A percentile compares a stretch with the other conserved stretches of the same genome.
Conservation (phyloP, 2,113 vertebrate genomes). For the Otis tarda region DNA sequence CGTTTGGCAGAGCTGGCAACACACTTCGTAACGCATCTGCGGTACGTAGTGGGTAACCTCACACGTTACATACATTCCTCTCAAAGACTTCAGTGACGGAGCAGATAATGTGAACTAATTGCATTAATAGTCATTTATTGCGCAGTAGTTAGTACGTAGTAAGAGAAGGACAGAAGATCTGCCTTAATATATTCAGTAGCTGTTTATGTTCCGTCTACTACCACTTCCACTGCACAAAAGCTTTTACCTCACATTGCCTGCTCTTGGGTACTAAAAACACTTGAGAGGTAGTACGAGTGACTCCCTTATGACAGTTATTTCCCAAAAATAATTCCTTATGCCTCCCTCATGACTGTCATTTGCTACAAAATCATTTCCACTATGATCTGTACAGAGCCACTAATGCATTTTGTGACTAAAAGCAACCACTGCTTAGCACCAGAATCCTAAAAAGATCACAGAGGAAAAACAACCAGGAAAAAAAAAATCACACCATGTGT, state of each 20-base stretch:
- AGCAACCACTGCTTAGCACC: neutral
- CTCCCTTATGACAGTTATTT: slow-evolving; percentile 36
- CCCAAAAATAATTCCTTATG: slow-evolving; percentile 40
- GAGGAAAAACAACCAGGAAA: neutral
- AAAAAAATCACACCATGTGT: neutral
- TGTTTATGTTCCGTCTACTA: neutral
- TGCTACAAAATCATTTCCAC: slow-evolving; percentile 36
- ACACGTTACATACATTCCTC: neutral
- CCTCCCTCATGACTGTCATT: slow-evolving; percentile 31
- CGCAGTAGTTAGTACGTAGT: neutral
- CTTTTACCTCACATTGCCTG: slow-evolving; percentile 17
- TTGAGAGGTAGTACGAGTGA: neutral
- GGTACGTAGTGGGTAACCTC: neutral
- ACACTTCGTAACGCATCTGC: accelerated
- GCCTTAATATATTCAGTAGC: neutral
- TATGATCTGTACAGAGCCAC: neutral
- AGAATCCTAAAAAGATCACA: neutral
- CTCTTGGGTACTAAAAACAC: slow-evolving; percentile 8
- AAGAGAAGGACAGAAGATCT: neutral
- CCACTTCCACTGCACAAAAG: neutral
- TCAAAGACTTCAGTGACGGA: neutral
- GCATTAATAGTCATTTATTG: neutral
- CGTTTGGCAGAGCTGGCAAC: neutral
- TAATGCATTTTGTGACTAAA: slow-evolving; percentile 42
- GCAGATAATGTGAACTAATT: neutral